Base-by-base conservation (phyloP, 2,888 invertebrate species). In the Eristalis arbustorum region DNA sequence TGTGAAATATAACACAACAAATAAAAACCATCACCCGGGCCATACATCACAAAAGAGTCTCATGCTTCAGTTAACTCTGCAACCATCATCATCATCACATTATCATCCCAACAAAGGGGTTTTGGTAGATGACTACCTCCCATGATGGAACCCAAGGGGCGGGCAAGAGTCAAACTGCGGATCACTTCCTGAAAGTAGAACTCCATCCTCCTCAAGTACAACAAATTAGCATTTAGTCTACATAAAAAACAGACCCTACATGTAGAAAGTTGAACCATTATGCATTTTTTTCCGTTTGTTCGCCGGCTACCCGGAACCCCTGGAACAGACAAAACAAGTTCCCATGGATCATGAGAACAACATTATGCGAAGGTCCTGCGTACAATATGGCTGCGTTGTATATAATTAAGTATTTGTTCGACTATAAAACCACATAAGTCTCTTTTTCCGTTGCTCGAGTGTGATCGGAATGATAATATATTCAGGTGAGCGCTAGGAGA, bases 101-200 rank as follows among this genome's bases (percentile, higher is more conserved):
- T 42, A 13, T 4, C 62, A 68, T 2, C n/a, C 31, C 28, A 66
- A 57, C 28, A 57, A 68, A 68, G 8, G 56, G 34, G 31, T 56
- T 49, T n/a, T 10, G 40, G 61, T 22, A 40, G 71, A 71, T 61
- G 31, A 62, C 49, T 49, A 18, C 49, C 49, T 49, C 49, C 18
- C 49, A 23, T 49, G 14, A 10, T 67, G 23, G 22, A 71, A 62
- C 63, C 63, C 8, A 59, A 77, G 23, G 22, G 83, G 83, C 73
- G 74, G 78, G 74, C 64, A 84, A 31, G 64, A 84, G 78, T 78
- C 79, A 84, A 78, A 56, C 84, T 56, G 37, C 69, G 63, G 63
- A 73, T 69, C 34, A 83, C 77, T 69, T 73, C 73, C 77, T 73
- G 67, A 57, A 73, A 18, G 49, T 18, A 49, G 18, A 18, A 25